These are phyloP conservation scores for Lepeophtheirus salmonis DNA, from an alignment of 1,140 invertebrate genomes.

Conservation along the genomic window DNA sequence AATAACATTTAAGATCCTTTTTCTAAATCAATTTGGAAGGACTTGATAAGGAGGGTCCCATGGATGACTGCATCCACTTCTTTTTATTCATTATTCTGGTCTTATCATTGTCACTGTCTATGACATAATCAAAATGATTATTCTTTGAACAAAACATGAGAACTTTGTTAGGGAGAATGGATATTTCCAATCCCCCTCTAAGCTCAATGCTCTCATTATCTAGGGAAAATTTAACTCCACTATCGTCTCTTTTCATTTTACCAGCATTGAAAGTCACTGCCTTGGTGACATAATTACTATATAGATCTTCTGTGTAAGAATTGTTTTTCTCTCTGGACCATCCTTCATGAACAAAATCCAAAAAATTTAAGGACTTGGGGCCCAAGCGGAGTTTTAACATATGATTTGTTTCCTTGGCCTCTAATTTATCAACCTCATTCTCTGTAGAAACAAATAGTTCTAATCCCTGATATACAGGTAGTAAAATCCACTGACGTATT, in stretches of 20 bases:
- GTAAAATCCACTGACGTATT: not conserved
- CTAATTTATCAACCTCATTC: too few species aligned
- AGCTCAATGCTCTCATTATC: conserved; percentile 11
- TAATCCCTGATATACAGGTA: not conserved
- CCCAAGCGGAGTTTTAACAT: not conserved
- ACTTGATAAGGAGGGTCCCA: not conserved
- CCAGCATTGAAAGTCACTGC: not conserved
- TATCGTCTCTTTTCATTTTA: not conserved
- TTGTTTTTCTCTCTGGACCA: not conserved
- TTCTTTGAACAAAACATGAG: conserved; percentile 12
- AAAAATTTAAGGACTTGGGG: conserved; percentile 5
- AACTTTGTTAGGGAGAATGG: conserved; percentile 9
- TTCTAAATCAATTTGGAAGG: not conserved
- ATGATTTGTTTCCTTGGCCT: not conserved
- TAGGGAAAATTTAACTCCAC: conserved; percentile 1
- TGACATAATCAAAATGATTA: not conserved
- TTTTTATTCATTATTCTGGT: not conserved
- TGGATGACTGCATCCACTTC: not conserved
- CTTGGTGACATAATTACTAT: not conserved
- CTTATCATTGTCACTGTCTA: not conserved
- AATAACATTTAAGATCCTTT: too few species aligned
- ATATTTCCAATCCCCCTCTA: not conserved
- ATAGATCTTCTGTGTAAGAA: not conserved
- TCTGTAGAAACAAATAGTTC: not conserved
- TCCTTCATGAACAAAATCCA: conserved; percentile 2